Evolutionary conservation across 37 sponge, comb jelly and placozoan genomes (phyloP).

Genomic region (Bolinopsis microptera): DNA sequence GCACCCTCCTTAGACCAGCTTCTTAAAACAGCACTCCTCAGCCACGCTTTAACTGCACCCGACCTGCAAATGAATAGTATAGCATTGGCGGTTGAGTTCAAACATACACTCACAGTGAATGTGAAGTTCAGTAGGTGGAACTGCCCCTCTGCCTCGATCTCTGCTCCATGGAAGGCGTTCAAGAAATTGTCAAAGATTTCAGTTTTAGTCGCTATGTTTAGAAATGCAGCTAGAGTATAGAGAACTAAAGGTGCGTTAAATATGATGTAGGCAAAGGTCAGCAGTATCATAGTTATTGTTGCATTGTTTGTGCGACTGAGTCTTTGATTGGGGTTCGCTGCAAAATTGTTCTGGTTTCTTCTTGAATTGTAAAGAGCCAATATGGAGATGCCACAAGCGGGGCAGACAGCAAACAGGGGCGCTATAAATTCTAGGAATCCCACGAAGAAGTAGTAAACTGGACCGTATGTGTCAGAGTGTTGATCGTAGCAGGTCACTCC

Average conservation of each 20-base stretch:
- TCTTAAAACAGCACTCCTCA: no score
- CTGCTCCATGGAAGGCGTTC: neutral
- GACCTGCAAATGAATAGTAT: neutral
- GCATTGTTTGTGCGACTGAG: neutral
- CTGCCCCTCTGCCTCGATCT: neutral
- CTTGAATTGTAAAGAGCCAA: neutral
- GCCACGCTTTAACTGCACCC: neutral
- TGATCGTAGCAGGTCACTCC: constrained; percentile 15
- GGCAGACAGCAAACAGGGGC: neutral
- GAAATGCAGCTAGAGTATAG: neutral
- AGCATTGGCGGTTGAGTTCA: constrained; percentile 4
- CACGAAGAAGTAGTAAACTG: neutral
- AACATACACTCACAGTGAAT: neutral
- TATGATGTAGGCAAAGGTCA: neutral
- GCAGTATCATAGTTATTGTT: neutral
- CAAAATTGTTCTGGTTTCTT: neutral
- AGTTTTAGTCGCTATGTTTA: neutral
- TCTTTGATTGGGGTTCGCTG: neutral
- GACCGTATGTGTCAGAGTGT: neutral
- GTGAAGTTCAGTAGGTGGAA: neutral
- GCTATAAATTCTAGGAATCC: neutral
- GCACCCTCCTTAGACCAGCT: no score
- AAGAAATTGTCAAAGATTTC: neutral
- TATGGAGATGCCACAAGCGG: neutral
- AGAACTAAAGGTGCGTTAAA: neutral